A percentile compares a stretch with the other conserved stretches of the same genome.
These are phyloP conservation scores for Drosophila mauritiana DNA, from an alignment of 1,140 invertebrate species.

Conservation along the genomic window DNA sequence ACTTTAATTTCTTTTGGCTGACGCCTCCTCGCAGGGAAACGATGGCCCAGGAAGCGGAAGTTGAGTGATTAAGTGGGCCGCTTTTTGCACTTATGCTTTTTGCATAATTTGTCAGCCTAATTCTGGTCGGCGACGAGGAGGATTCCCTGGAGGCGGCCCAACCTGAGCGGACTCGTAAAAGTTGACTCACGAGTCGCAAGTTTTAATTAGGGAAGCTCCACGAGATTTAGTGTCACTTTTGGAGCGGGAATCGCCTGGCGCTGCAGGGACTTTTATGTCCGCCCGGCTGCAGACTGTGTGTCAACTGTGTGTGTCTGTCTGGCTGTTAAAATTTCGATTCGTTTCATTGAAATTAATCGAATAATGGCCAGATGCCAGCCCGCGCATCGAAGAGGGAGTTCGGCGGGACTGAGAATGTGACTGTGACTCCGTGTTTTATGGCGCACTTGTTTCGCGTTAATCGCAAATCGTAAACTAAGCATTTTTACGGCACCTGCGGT, in stretches of 20 bases:
- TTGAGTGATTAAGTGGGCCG: conserved; percentile 77
- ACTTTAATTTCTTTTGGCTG: conserved; percentile 71
- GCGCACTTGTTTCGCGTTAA: conserved; percentile 81
- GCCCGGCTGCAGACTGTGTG: background rate
- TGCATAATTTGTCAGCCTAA: conserved; percentile 65
- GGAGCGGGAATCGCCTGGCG: conserved; percentile 22
- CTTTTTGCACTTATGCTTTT: conserved; percentile 77
- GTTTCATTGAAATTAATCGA: conserved; percentile 82
- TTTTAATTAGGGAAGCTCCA: conserved; percentile 37
- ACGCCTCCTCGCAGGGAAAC: background rate
- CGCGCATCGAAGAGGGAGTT: background rate
- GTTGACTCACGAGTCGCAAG: conserved; percentile 37
- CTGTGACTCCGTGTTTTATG: conserved; percentile 64
- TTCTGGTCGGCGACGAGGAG: conserved; percentile 22
- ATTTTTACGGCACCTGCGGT: conserved; percentile 82
- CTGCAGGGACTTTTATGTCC: conserved; percentile 47
- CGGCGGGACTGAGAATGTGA: conserved; percentile 17
- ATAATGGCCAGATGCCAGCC: conserved; percentile 52
- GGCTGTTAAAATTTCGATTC: conserved; percentile 56
- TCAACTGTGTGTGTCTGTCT: conserved; percentile 28
- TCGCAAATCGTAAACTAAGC: conserved; percentile 82
- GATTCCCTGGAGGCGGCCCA: conserved; percentile 4
- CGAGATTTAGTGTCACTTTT: conserved; percentile 39
- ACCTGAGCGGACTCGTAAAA: conserved; percentile 27
- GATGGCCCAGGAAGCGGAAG: conserved; percentile 60